Evolutionary conservation across 2,888 invertebrate species (phyloP).

Genomic region (Acanthosoma haemorrhoidale): DNA sequence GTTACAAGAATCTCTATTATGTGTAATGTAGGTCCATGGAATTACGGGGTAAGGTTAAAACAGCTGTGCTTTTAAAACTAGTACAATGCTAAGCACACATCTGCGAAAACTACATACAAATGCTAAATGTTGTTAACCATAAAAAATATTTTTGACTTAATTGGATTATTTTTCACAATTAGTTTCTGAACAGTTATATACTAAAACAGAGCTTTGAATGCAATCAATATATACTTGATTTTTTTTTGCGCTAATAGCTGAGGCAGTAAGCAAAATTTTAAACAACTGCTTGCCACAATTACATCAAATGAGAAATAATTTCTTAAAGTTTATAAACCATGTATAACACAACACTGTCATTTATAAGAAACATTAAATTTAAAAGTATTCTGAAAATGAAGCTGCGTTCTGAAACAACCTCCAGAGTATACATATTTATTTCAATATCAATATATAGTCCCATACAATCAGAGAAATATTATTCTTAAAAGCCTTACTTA

Average conservation of each 20-base stretch:
- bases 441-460: not conserved
- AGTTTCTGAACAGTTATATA: not conserved
- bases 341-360: not conserved
- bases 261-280: conserved; percentile 12
- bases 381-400: not conserved
- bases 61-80: conserved; percentile 12
- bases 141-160: not conserved
- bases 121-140: conserved; percentile 8
- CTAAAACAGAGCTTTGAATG: not conserved
- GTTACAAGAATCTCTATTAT: not conserved
- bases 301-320: not conserved
- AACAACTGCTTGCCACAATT: not conserved
- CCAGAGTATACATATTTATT: not conserved
- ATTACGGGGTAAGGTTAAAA: conserved; percentile 2
- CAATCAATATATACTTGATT: not conserved
- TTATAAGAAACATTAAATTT: not conserved
- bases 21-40: not conserved
- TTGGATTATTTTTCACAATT: not conserved
- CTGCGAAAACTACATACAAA: conserved; percentile 2
- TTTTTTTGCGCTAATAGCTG: conserved; percentile 5
- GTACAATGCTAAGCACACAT: conserved; percentile 26
- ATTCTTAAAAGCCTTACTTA: not conserved
- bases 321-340: not conserved
- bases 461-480: not conserved
- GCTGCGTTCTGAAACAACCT: conserved; percentile 7